Evolutionary conservation across 1,140 invertebrate species (phyloP).

Genomic region (Drosophila bocki): DNA sequence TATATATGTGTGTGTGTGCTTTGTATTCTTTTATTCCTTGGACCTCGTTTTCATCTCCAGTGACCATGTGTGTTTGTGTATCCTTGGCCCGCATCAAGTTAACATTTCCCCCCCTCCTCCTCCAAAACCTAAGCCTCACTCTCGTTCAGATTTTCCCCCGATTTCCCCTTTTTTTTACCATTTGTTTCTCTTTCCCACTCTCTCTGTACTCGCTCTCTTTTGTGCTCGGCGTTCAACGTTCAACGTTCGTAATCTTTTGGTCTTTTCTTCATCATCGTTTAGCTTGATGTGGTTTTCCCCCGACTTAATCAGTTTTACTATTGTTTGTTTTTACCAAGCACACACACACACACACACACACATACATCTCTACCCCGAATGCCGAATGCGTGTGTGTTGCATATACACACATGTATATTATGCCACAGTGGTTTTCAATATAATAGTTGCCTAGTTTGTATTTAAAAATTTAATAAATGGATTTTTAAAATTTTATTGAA

Average conservation of each 20-base stretch:
- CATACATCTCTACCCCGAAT: background rate
- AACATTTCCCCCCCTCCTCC: slow-evolving; percentile 8
- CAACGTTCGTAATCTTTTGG: slow-evolving; percentile 80
- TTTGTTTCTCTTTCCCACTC: slow-evolving; percentile 4
- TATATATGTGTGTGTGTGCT: slow-evolving; percentile 9
- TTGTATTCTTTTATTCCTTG: slow-evolving; percentile 47
- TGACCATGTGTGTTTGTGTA: slow-evolving; percentile 53
- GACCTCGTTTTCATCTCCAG: slow-evolving; percentile 71
- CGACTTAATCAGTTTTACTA: slow-evolving; percentile 83
- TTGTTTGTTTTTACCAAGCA: slow-evolving; percentile 78
- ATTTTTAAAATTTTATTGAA: background rate
- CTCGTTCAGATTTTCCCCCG: background rate
- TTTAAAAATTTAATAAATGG: background rate
- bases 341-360: slow-evolving; percentile 10
- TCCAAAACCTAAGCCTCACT: background rate
- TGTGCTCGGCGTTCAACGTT: slow-evolving; percentile 46
- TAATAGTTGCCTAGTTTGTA: background rate
- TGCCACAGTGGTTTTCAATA: slow-evolving; percentile 4
- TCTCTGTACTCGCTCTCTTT: slow-evolving; percentile 7
- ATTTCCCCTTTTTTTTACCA: background rate
- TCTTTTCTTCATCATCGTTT: slow-evolving; percentile 83
- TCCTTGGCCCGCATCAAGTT: slow-evolving; percentile 57
- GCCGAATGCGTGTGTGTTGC: slow-evolving; percentile 19
- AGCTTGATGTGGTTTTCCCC: slow-evolving; percentile 80
- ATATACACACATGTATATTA: background rate